Conservation (phyloP, 92 coral and sea anemone genomes). For the Phenganax stokvisi region DNA sequence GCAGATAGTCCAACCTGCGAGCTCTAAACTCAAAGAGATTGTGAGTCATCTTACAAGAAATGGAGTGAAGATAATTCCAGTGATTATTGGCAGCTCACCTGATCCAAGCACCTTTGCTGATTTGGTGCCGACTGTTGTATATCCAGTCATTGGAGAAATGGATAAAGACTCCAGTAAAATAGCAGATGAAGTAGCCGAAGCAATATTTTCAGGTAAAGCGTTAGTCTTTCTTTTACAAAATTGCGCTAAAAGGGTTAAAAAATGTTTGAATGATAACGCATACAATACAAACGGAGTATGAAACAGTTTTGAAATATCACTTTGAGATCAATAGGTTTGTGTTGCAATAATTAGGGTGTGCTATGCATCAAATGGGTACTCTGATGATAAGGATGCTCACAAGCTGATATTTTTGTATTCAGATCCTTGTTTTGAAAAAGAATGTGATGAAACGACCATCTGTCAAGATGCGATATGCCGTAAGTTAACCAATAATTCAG, state of each 20-base stretch:
- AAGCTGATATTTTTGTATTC: neutral
- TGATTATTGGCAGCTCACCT: constrained; percentile 66
- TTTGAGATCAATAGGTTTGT: too few relatives aligned
- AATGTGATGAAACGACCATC: constrained; percentile 29
- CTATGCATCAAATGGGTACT: too few relatives aligned
- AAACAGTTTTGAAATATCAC: too few relatives aligned
- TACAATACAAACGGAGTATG: too few relatives aligned
- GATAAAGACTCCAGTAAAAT: constrained; percentile 4
- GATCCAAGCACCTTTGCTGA: constrained; percentile 43
- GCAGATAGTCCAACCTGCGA: constrained; percentile 37
- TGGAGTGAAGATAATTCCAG: constrained; percentile 68
- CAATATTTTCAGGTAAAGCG: constrained; percentile 17
- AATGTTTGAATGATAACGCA: neutral
- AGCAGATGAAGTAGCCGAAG: constrained; percentile 24
- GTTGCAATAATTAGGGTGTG: too few relatives aligned
- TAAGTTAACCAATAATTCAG: neutral
- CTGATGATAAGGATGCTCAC: too few relatives aligned
- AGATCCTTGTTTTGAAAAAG: constrained; percentile 35
- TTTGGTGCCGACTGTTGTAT: constrained; percentile 12
- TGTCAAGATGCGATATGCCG: constrained; percentile 24
- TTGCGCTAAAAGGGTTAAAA: too few relatives aligned
- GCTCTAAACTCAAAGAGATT: constrained; percentile 40
- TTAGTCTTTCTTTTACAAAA: too few relatives aligned
- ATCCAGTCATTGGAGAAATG: constrained; percentile 9
- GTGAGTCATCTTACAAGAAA: constrained; percentile 53